Evolutionary conservation across 2,797 vertebrate genomes (phyloP).

Genomic region (Odontamblyopus rebecca): DNA sequence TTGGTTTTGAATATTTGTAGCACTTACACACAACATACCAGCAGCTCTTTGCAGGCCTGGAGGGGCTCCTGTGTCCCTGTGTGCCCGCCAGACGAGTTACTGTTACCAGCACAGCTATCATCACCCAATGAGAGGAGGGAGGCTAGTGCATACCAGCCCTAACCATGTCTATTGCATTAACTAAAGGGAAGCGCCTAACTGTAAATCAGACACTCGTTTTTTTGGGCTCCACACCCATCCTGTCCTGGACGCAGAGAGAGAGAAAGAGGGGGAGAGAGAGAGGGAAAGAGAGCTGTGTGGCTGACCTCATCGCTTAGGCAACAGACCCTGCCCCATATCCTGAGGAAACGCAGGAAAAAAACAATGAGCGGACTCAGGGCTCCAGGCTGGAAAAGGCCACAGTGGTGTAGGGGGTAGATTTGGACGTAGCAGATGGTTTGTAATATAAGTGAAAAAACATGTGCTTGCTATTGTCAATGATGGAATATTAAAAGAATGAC

Average conservation of each 20-base stretch:
- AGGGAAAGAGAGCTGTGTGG: constrained; percentile 61
- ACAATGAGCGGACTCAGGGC: constrained; percentile 65
- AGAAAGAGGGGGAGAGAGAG: constrained; percentile 60
- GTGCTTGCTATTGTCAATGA: background rate
- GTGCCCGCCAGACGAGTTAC: constrained; percentile 54
- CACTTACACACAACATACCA: constrained; percentile 53
- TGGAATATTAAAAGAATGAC: background rate
- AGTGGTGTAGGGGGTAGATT: constrained; percentile 24
- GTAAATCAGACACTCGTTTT: constrained; percentile 67
- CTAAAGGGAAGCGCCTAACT: constrained; percentile 53
- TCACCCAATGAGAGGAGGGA: constrained; percentile 48
- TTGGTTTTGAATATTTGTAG: constrained; percentile 57
- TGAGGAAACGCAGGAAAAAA: constrained; percentile 75
- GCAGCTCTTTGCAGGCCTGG: constrained; percentile 53
- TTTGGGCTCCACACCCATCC: constrained; percentile 74
- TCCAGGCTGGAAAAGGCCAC: constrained; percentile 36
- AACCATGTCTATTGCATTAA: constrained; percentile 41
- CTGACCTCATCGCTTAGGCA: constrained; percentile 77
- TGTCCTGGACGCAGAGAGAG: constrained; percentile 46
- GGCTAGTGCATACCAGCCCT: constrained; percentile 52
- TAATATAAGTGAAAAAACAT: background rate
- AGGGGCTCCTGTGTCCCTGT: constrained; percentile 52
- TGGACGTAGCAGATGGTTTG: background rate
- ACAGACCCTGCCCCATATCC: constrained; percentile 73
- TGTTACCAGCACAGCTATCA: constrained; percentile 66